Conservation (phyloP, 2,888 invertebrate genomes). For the Trachelus iudaicus region DNA sequence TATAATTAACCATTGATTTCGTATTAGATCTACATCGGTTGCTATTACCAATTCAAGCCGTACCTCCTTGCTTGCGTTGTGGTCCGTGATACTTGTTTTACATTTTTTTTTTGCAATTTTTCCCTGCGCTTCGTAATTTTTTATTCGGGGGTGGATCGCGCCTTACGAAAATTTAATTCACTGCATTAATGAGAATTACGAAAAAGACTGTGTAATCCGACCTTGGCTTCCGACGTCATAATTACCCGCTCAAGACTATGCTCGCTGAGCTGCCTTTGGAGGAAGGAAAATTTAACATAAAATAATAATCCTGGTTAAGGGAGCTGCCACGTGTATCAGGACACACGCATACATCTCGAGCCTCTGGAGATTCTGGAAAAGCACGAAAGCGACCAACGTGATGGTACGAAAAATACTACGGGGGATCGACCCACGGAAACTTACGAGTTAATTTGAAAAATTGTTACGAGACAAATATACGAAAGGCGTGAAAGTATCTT, state of each 20-base stretch:
- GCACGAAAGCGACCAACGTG: neutral
- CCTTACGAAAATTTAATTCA: neutral
- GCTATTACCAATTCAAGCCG: neutral
- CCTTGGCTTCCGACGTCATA: slow-evolving; percentile 12
- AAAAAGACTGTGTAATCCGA: slow-evolving; percentile 12
- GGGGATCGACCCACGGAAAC: neutral
- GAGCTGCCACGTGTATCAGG: neutral
- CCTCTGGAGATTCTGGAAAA: neutral
- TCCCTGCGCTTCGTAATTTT: neutral
- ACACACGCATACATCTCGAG: neutral
- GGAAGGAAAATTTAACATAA: neutral
- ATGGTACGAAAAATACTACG: neutral
- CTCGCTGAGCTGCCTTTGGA: neutral
- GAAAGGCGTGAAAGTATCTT: too few species aligned
- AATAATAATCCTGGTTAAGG: neutral
- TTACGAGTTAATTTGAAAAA: neutral
- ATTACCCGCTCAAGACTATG: slow-evolving; percentile 14
- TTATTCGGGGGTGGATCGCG: neutral
- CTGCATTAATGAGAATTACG: slow-evolving; percentile 12
- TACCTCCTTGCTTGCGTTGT: neutral
- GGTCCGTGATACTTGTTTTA: neutral
- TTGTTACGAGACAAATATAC: too few species aligned
- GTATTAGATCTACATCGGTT: neutral
- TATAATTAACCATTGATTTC: neutral
- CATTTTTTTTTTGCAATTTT: neutral